Evolutionary conservation across 1,140 invertebrate genomes (phyloP).

Genomic region (Caenorhabditis latens): DNA sequence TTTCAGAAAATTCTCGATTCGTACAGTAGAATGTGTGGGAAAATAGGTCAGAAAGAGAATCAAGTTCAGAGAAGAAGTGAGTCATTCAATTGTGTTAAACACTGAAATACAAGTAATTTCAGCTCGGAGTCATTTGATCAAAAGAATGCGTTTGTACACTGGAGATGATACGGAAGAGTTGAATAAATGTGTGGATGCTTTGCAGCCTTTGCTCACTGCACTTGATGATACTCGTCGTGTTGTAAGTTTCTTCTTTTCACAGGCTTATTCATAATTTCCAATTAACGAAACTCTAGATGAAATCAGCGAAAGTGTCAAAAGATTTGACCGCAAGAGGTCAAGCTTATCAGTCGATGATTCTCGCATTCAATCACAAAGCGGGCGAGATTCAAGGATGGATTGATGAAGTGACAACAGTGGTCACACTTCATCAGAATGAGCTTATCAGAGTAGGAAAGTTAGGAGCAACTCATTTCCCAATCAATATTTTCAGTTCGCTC

Average conservation of each 20-base stretch:
- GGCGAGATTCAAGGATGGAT: not conserved
- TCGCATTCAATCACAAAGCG: not conserved
- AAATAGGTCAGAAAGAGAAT: not conserved
- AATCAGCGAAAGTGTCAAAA: not conserved
- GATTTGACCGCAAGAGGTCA: not conserved
- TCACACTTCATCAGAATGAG: not conserved
- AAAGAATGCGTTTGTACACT: constrained; percentile 9
- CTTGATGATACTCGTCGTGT: not conserved
- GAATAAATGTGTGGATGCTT: not conserved
- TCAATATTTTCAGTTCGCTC: not conserved
- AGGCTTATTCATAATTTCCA: not conserved
- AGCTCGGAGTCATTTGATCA: not conserved
- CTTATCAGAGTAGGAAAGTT: not conserved
- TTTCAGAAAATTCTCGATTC: not conserved
- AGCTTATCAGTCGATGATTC: not conserved
- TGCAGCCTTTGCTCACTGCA: not conserved
- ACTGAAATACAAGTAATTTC: not conserved
- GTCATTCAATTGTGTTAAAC: not conserved
- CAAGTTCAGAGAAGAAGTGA: constrained; percentile 7
- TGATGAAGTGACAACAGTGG: not conserved
- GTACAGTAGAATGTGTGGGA: constrained; percentile 14
- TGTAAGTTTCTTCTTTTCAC: not conserved
- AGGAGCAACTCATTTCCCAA: not conserved
- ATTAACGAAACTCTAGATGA: not conserved
- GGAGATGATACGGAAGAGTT: not conserved